Evolutionary conservation across 2,113 vertebrate species (phyloP), one percentile per base, ranked within the genome.

Genomic region (Montifringilla adamsi): DNA sequence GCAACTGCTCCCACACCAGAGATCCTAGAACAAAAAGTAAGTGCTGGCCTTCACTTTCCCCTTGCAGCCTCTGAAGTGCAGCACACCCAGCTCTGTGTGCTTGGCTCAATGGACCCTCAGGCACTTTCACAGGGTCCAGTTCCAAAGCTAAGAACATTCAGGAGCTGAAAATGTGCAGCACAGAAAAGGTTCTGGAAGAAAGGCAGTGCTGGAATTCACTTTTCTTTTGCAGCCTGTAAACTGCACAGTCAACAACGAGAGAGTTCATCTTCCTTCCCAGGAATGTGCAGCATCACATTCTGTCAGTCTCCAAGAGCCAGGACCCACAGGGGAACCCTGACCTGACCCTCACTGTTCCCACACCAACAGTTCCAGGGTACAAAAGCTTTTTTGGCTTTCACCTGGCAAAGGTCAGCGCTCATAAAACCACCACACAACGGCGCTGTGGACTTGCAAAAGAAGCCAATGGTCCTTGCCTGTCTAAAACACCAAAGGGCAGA

Each of bases 341-440:
- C n/a, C 9, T 4, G 1, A 2, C 46, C 7, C 28, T 10, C 9
- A 1, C 16, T 19, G 39, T 1, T 60, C 39, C 59, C 18, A 11
- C 49, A 5, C n/a, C 1, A 5, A 2, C 41, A 8, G 33, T 12
- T 37, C 73, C 74, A 20, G 33, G 15, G 9, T 9, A 18, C 16
- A 18, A 31, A n/a, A 56, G 9, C 24, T 22, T 20, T 22, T 30
- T 7, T 7, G 62, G 46, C 24, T 35, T 11, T 31, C 22, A 22
- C n/a, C 62, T n/a, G 28, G 0, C 52, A 1, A 0, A 30, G n/a
- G 11, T 24, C 46, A 30, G 46, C 1, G 16, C 39, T 46, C 37
- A 0, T 2, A 7, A 31, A 75, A 11, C 8, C 46, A 18, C 78
- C 87, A 69, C 78, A 55, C 55, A 39, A 83, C 0, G 78, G 62